Percentiles rank a stretch among this genome's conserved stretches.
These are phyloP conservation scores for Macropus fuliginosus DNA, from an alignment of 2,797 vertebrate species.

Conservation along the genomic window DNA sequence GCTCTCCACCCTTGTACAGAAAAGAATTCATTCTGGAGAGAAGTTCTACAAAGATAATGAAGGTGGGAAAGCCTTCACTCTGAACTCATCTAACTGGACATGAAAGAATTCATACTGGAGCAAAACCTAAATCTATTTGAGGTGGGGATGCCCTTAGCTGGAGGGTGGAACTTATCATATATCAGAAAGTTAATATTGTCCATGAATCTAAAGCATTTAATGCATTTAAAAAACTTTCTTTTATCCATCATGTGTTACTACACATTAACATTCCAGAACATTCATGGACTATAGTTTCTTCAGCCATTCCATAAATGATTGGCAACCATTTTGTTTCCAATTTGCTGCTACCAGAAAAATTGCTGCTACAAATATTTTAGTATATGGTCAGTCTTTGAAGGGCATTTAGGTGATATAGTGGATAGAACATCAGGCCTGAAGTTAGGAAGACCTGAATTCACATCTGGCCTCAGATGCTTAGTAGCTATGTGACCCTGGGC, in stretches of 20 bases:
- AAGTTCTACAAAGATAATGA: constrained; percentile 60
- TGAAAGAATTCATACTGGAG: constrained; percentile 75
- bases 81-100: constrained; percentile 72
- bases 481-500: not conserved
- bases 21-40: constrained; percentile 45
- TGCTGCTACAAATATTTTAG: not conserved
- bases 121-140: constrained; percentile 40
- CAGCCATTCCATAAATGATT: not conserved
- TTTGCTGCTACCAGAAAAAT: not conserved
- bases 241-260: not conserved
- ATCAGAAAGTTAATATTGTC: not conserved
- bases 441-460: not conserved
- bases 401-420: not conserved
- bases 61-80: constrained; percentile 71
- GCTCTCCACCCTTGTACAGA: constrained; percentile 47
- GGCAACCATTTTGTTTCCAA: not conserved
- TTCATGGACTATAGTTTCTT: not conserved
- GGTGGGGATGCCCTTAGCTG: not conserved
- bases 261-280: not conserved
- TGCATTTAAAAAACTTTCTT: not conserved
- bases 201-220: not conserved
- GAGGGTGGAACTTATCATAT: not conserved
- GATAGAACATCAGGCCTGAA: not conserved
- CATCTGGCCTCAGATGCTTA: not conserved
- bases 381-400: not conserved